Percentiles rank a stretch among this genome's conserved stretches.
Conservation (phyloP, 2,797 vertebrate species). For the Helarctos malayanus region DNA sequence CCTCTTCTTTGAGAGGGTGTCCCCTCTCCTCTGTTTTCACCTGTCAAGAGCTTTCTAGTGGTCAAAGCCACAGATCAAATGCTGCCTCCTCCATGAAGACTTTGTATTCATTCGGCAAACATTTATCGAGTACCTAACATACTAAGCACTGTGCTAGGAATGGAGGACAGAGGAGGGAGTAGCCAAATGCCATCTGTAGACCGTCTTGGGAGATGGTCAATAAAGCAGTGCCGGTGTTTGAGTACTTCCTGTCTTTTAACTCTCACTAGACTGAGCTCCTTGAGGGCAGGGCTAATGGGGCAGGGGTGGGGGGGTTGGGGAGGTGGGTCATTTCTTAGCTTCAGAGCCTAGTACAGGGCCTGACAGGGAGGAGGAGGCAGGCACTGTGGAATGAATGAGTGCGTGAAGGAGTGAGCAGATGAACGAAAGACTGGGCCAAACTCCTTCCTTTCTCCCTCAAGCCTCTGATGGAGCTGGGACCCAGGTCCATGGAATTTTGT, state of each 20-base stretch:
- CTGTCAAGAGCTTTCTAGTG: background rate
- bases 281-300: background rate
- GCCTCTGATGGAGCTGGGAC: background rate
- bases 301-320: too few species aligned
- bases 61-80: background rate
- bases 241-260: background rate
- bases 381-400: background rate
- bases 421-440: background rate
- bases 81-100: background rate
- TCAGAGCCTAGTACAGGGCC: background rate
- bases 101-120: slow-evolving; percentile 7
- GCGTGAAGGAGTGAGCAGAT: too few species aligned
- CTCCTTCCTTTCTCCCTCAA: background rate
- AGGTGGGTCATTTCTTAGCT: background rate
- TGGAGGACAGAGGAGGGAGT: background rate
- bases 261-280: background rate
- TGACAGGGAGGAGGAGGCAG: background rate
- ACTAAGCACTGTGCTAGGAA: background rate
- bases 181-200: background rate
- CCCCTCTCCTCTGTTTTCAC: background rate
- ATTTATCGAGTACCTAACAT: background rate
- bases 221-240: accelerated
- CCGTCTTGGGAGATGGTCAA: background rate
- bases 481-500: background rate
- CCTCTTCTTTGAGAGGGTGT: background rate